Conservation (phyloP, 2,113 vertebrate genomes). For the Ciconia maguari region DNA sequence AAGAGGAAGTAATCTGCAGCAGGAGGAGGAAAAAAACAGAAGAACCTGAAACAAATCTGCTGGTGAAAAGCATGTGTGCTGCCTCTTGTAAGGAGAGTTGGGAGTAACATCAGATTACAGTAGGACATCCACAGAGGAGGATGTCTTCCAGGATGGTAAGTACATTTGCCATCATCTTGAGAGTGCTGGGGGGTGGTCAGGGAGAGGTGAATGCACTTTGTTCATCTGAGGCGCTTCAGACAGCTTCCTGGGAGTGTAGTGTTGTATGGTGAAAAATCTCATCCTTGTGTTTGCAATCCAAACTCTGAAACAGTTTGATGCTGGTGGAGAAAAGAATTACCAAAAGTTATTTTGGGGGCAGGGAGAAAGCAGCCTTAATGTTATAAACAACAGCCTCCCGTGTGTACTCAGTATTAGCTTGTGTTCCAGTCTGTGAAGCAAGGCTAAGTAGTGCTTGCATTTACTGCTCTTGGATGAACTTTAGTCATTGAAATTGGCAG, state of each 20-base stretch:
- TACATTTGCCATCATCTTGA: background rate
- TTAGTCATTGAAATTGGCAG: background rate
- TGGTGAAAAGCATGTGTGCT: background rate
- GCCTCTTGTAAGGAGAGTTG: background rate
- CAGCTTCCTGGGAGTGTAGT: background rate
- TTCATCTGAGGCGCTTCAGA: background rate
- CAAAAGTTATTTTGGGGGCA: background rate
- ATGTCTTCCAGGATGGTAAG: conserved; percentile 30
- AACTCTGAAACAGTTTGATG: background rate
- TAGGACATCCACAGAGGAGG: background rate
- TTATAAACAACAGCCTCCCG: background rate
- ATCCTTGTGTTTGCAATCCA: background rate
- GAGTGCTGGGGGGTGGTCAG: background rate
- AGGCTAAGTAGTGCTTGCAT: background rate
- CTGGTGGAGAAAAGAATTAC: background rate
- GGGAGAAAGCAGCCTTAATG: background rate
- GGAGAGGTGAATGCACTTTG: background rate
- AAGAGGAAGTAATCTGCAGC: conserved; percentile 40
- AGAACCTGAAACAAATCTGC: background rate
- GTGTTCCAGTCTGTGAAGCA: background rate
- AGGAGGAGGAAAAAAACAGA: background rate
- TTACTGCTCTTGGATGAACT: background rate
- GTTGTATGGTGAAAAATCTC: background rate
- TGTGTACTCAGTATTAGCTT: background rate
- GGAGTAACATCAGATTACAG: background rate